Conservation (phyloP, 2,797 vertebrate genomes). For the Artibeus lituratus region DNA sequence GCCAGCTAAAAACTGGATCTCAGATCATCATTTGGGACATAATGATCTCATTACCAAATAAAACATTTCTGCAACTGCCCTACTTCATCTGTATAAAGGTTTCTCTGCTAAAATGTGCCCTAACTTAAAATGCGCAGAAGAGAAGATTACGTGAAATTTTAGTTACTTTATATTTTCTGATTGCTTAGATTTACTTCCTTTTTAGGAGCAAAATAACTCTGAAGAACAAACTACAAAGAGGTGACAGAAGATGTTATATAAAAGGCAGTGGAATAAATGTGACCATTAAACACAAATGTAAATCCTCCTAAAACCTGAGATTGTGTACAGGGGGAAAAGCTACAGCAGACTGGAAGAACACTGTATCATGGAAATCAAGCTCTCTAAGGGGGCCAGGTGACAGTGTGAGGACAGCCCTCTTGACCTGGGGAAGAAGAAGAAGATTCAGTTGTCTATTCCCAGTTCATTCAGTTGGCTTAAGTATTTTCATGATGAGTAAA, state of each 20-base stretch:
- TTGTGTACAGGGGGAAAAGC: not conserved
- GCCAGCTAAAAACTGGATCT: not conserved
- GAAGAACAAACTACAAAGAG: not conserved
- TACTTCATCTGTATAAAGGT: slow-evolving; percentile 3
- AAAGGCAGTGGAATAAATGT: not conserved
- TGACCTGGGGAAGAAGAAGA: not conserved
- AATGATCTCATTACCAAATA: not conserved
- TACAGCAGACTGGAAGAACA: not conserved
- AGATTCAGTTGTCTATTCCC: not conserved
- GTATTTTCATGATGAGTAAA: not conserved
- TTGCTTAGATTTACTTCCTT: slow-evolving; percentile 3
- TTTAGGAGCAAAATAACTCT: not conserved
- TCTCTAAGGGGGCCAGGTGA: not conserved
- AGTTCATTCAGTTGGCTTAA: not conserved
- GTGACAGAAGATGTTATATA: not conserved
- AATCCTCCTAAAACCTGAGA: not conserved
- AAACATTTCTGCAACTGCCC: not conserved
- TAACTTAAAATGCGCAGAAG: not conserved
- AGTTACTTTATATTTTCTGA: not conserved
- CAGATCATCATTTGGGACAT: not conserved
- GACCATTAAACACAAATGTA: not conserved
- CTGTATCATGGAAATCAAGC: not conserved
- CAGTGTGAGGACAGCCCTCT: not conserved
- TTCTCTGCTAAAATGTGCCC: not conserved
- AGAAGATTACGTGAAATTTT: not conserved